A percentile compares a stretch with the other conserved stretches of the same genome.
These are phyloP conservation scores for human DNA, from an alignment of 2,113 vertebrate genomes.

Conservation along the genomic window GRCh38 chr20:51216001-51216500, in stretches of 20 bases:
- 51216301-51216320: background rate
- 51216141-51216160: too few relatives aligned
- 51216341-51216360: background rate
- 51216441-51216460: background rate
- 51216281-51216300: background rate
- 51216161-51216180: fast-evolving
- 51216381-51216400: background rate
- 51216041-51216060: background rate
- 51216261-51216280: background rate
- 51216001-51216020: background rate
- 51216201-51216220: background rate
- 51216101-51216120: background rate
- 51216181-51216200: background rate
- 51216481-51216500: background rate
- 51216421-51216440: background rate
- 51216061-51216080: background rate
- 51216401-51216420: too few relatives aligned
- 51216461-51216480: background rate
- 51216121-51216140: too few relatives aligned
- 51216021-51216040: background rate
- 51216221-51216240: background rate
- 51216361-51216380: background rate
- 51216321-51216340: background rate
- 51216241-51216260: background rate
- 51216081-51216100: background rate